Conservation (phyloP, 37 sponge, comb jelly and placozoan genomes). For the Halichondria panicea region DNA sequence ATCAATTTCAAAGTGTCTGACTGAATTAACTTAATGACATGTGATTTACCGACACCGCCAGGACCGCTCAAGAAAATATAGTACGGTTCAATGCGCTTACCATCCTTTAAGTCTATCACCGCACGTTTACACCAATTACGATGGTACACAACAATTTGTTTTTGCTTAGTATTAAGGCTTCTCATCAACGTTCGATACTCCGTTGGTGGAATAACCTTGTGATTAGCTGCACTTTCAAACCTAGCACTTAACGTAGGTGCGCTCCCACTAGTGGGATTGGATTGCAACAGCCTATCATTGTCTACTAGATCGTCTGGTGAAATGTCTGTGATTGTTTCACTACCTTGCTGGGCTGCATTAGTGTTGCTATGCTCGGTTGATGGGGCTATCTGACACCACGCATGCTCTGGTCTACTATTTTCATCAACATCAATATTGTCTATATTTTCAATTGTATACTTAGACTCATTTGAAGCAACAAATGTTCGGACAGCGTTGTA, state of each 20-base stretch:
- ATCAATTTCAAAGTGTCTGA: slow-evolving; percentile 30
- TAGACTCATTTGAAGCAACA: neutral
- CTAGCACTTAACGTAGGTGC: neutral
- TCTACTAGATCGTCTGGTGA: neutral
- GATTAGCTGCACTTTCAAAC: slow-evolving; percentile 21
- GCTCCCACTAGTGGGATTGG: neutral
- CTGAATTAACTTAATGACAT: slow-evolving; percentile 37
- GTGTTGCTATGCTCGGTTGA: neutral
- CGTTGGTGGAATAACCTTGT: neutral
- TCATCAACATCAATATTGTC: neutral
- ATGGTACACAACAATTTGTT: slow-evolving; percentile 20
- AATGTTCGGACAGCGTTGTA: neutral
- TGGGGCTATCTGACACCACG: slow-evolving; percentile 30
- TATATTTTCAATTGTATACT: neutral
- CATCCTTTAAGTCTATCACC: slow-evolving; percentile 17
- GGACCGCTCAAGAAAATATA: slow-evolving; percentile 38
- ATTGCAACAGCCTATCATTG: neutral
- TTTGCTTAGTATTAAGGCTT: slow-evolving; percentile 15
- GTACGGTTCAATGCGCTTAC: slow-evolving; percentile 26
- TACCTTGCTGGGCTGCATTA: slow-evolving; percentile 1
- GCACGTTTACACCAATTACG: slow-evolving; percentile 36
- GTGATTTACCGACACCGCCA: slow-evolving; percentile 56
- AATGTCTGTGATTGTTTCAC: neutral
- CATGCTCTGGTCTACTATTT: slow-evolving; percentile 35
- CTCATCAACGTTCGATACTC: neutral